phyloP scores from a whole-genome alignment of 37 sponge, comb jelly and placozoan genomes.

The Agelas oroides region DNA sequence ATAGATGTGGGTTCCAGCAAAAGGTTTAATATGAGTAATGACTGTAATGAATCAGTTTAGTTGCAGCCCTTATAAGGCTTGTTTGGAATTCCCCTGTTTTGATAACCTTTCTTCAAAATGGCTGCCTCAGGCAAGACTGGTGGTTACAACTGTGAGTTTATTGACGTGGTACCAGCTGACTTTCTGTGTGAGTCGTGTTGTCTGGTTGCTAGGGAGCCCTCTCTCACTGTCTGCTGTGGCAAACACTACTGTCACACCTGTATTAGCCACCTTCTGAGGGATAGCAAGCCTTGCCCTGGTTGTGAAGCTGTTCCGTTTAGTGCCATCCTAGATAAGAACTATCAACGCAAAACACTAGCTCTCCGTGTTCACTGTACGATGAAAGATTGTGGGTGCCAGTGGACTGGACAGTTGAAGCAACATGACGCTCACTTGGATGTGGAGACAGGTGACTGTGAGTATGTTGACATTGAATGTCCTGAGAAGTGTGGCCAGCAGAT shows the following conservation, averaged over 20 bases:
- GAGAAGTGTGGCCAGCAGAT: constrained; percentile 6
- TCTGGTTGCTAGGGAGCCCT: constrained; percentile 9
- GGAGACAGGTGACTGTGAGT: constrained; percentile 24
- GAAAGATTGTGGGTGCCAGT: constrained; percentile 39
- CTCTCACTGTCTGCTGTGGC: constrained; percentile 30
- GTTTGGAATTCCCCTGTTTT: too few species aligned
- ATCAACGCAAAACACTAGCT: not conserved
- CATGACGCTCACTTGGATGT: constrained; percentile 13
- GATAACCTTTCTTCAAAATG: not conserved
- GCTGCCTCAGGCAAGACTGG: not conserved
- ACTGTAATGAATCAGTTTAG: too few species aligned
- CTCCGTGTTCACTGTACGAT: constrained; percentile 27
- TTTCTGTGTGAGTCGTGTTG: not conserved
- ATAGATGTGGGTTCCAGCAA: too few species aligned
- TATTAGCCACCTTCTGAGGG: not conserved
- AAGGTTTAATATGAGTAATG: too few species aligned
- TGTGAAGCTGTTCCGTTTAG: constrained; percentile 2
- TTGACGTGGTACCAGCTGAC: not conserved
- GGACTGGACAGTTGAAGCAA: constrained; percentile 26
- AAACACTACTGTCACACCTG: constrained; percentile 24
- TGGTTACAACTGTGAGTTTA: constrained; percentile 26
- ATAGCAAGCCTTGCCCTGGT: constrained; percentile 20
- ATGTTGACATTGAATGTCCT: constrained; percentile 31
- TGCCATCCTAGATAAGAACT: not conserved
- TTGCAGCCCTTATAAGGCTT: too few species aligned